Percentiles rank a stretch among this genome's conserved stretches.
Evolutionary conservation across 2,113 vertebrate genomes (phyloP).

Genomic region (Aptenodytes patagonicus): DNA sequence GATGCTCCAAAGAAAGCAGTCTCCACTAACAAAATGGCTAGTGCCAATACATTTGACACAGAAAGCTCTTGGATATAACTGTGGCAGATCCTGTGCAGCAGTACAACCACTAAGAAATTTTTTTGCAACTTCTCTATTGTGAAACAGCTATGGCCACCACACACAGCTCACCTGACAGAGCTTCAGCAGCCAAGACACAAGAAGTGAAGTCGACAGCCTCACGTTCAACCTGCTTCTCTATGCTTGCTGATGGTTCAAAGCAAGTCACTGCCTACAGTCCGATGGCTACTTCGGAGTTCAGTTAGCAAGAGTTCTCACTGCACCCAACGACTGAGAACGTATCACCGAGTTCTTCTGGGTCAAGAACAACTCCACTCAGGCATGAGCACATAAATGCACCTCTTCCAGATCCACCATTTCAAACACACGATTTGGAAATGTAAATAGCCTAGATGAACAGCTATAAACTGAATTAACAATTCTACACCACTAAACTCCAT

Average conservation of each 20-base stretch:
- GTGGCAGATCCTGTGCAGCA: neutral
- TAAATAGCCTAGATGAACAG: neutral
- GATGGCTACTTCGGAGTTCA: neutral
- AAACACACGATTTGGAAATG: neutral
- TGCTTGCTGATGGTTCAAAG: neutral
- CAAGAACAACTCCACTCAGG: too few species aligned
- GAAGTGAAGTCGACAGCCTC: neutral
- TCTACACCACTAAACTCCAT: neutral
- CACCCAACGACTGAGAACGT: rapidly evolving
- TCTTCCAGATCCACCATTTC: neutral
- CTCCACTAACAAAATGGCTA: too few species aligned
- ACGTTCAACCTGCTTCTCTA: neutral
- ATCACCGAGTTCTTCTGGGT: rapidly evolving
- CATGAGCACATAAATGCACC: rapidly evolving
- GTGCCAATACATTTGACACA: too few species aligned
- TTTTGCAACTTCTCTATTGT: neutral
- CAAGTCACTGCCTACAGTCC: neutral
- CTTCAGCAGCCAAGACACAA: neutral
- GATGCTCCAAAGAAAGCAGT: neutral
- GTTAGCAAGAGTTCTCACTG: neutral
- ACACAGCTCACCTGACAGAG: neutral
- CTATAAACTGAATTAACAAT: neutral
- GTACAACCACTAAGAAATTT: neutral
- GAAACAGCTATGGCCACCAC: neutral
- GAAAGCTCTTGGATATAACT: too few species aligned